Evolutionary conservation across 2,113 vertebrate genomes (phyloP).

Genomic region (Misgurnus mizolepis): DNA sequence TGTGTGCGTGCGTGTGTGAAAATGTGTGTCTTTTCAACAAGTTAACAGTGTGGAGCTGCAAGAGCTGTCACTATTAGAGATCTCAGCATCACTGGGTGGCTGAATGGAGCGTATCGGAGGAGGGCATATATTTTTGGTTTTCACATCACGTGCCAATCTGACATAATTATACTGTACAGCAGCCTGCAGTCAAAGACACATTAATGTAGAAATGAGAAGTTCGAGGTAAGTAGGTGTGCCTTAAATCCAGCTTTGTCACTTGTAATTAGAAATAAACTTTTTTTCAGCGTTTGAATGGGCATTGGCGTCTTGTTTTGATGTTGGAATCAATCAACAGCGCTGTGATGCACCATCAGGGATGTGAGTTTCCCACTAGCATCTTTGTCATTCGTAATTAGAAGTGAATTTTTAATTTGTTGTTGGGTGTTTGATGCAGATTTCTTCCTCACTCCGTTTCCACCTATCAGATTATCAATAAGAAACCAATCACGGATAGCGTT

Average conservation of each 20-base stretch:
- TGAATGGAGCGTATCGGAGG: conserved; percentile 42
- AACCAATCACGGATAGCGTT: conserved; percentile 25
- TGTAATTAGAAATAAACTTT: conserved; percentile 47
- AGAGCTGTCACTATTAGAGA: conserved; percentile 35
- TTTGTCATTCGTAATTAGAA: conserved; percentile 53
- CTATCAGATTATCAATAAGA: conserved; percentile 46
- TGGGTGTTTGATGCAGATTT: conserved; percentile 28
- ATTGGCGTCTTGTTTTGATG: conserved; percentile 29
- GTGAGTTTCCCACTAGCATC: conserved; percentile 25
- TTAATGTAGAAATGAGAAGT: conserved; percentile 5
- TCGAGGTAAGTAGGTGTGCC: background rate
- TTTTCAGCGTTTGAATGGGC: conserved; percentile 24
- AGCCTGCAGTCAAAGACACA: conserved; percentile 24
- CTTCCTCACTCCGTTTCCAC: conserved; percentile 13
- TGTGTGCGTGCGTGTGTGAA: background rate
- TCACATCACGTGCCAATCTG: background rate
- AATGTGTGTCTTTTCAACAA: conserved; percentile 36
- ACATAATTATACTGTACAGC: conserved; percentile 34
- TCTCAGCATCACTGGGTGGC: conserved; percentile 19
- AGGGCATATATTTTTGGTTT: conserved; percentile 18
- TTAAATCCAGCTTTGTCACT: conserved; percentile 33
- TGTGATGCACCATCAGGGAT: conserved; percentile 40
- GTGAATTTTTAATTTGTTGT: conserved; percentile 43
- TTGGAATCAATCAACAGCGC: conserved; percentile 28
- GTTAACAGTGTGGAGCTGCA: conserved; percentile 40